Evolutionary conservation across 2,113 vertebrate genomes (phyloP).

Genomic region (Smithornis capensis): DNA sequence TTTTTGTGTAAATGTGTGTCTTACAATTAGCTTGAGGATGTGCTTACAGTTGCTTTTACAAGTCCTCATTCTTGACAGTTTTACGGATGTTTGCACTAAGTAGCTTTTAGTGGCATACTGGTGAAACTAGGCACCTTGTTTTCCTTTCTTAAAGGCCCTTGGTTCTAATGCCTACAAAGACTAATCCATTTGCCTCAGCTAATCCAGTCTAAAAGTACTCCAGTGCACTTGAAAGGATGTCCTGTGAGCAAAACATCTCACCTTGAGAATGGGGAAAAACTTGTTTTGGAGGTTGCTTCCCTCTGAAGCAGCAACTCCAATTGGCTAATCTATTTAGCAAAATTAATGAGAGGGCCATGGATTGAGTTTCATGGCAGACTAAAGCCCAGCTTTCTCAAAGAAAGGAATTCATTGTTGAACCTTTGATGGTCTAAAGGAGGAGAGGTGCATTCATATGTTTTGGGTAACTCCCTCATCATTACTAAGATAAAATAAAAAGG

Average conservation of each 20-base stretch:
- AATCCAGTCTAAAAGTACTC: constrained; percentile 72
- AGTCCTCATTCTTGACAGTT: constrained; percentile 70
- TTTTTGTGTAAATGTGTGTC: constrained; percentile 50
- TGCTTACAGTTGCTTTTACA: constrained; percentile 67
- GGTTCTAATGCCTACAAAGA: constrained; percentile 68
- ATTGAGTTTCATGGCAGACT: constrained; percentile 70
- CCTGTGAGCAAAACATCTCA: constrained; percentile 60
- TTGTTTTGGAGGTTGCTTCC: constrained; percentile 55
- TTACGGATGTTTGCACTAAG: constrained; percentile 79
- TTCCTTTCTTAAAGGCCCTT: constrained; percentile 71
- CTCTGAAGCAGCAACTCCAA: constrained; percentile 58
- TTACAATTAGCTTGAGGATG: constrained; percentile 63
- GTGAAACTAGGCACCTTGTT: constrained; percentile 73
- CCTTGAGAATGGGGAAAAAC: constrained; percentile 68
- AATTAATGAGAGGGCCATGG: constrained; percentile 68
- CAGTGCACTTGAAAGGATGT: constrained; percentile 62
- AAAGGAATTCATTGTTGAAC: constrained; percentile 51
- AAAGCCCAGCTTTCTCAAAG: constrained; percentile 62
- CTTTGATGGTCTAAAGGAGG: constrained; percentile 69
- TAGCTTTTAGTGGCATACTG: constrained; percentile 71
- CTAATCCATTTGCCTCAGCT: constrained; percentile 57
- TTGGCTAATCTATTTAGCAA: constrained; percentile 67
- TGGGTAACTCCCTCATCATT: constrained; percentile 60
- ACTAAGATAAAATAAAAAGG: constrained; percentile 62
- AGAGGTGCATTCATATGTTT: constrained; percentile 44